Percentiles rank a stretch among this genome's conserved stretches.
Evolutionary conservation across 2,888 invertebrate species (phyloP).

Genomic region (Philereme vetulata): DNA sequence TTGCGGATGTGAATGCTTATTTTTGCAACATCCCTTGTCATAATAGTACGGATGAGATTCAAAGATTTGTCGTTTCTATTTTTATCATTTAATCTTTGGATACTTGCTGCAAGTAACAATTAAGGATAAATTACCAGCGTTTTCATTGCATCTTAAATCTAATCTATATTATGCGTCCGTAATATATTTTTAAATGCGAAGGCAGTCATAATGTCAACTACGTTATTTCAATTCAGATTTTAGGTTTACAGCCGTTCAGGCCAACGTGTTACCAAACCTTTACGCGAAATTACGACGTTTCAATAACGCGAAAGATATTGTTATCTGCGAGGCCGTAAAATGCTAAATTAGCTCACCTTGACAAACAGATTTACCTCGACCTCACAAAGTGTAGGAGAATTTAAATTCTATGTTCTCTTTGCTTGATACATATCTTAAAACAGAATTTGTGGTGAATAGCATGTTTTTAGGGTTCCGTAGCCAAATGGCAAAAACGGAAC

Average conservation of each 20-base stretch:
- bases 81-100: too few relatives aligned
- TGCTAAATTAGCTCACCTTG: slow-evolving; percentile 17
- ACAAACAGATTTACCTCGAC: slow-evolving; percentile 7
- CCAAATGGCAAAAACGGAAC: too few relatives aligned
- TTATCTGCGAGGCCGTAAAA: slow-evolving; percentile 13
- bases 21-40: too few relatives aligned
- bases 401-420: slow-evolving; percentile 11
- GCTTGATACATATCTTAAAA: slow-evolving; percentile 23
- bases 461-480: too few relatives aligned
- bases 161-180: neutral
- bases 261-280: slow-evolving; percentile 26
- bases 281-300: slow-evolving; percentile 23
- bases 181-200: slow-evolving; percentile 9
- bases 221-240: slow-evolving; percentile 23
- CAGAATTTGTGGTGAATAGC: slow-evolving; percentile 1
- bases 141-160: slow-evolving; percentile 8
- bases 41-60: too few relatives aligned
- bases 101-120: too few relatives aligned
- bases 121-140: neutral
- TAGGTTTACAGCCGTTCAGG: slow-evolving; percentile 21
- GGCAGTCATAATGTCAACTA: slow-evolving; percentile 19
- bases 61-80: too few relatives aligned
- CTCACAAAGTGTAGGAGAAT: slow-evolving; percentile 14
- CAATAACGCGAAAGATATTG: slow-evolving; percentile 23
- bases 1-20: too few relatives aligned